These are phyloP conservation scores for Apoda limacodes DNA, from an alignment of 2,888 invertebrate genomes.

Conservation along the genomic window DNA sequence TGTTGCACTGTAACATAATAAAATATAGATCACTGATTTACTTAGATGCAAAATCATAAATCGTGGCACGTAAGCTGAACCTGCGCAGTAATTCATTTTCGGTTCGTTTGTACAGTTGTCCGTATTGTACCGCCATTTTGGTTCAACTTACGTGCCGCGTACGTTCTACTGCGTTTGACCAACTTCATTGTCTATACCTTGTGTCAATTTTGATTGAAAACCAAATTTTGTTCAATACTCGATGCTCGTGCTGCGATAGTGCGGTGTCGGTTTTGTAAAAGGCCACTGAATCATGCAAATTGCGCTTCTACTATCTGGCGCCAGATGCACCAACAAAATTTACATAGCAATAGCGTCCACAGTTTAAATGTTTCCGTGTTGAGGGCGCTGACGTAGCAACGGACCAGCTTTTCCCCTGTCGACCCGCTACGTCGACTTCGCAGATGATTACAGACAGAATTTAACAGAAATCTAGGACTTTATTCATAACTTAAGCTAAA, in stretches of 20 bases:
- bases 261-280: conserved; percentile 39
- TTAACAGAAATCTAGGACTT: conserved; percentile 46
- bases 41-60: too few relatives aligned
- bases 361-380: conserved; percentile 45
- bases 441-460: conserved; percentile 48
- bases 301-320: conserved; percentile 48
- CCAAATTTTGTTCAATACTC: conserved; percentile 27
- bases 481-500: conserved; percentile 51
- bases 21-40: too few relatives aligned
- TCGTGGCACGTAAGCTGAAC: too few relatives aligned
- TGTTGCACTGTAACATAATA: too few relatives aligned
- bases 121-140: too few relatives aligned
- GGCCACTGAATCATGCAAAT: conserved; percentile 58
- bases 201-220: too few relatives aligned
- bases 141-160: too few relatives aligned
- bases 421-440: conserved; percentile 13
- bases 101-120: too few relatives aligned
- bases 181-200: too few relatives aligned
- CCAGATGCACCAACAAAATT: conserved; percentile 48
- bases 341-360: conserved; percentile 60
- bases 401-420: conserved; percentile 16
- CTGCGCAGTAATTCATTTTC: too few relatives aligned
- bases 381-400: conserved; percentile 24
- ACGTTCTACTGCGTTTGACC: too few relatives aligned
- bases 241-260: conserved; percentile 30